phyloP scores from a whole-genome alignment of 2,797 vertebrate species.

The Chaetophractus vellerosus region DNA sequence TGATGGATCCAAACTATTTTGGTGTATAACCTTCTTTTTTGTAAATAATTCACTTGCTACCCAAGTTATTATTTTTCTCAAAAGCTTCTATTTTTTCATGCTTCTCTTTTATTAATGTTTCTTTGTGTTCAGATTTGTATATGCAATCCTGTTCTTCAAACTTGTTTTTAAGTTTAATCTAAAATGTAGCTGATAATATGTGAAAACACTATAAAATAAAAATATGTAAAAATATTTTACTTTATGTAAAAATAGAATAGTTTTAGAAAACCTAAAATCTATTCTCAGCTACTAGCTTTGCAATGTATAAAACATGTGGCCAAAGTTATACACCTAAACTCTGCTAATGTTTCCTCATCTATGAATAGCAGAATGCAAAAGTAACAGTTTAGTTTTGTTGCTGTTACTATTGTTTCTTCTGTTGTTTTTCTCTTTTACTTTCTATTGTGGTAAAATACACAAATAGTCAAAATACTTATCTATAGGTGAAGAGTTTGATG shows the following conservation, averaged over 20 bases:
- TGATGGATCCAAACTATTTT: not conserved
- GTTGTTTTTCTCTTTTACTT: not conserved
- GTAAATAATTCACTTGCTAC: not conserved
- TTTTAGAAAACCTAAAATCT: not conserved
- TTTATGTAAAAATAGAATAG: not conserved
- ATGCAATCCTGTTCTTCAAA: conserved; percentile 13
- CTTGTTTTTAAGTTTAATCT: conserved; percentile 30
- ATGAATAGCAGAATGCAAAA: not conserved
- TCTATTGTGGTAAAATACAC: not conserved
- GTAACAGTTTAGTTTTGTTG: not conserved
- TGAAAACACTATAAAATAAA: not conserved
- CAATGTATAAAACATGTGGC: not conserved
- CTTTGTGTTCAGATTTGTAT: conserved; percentile 55
- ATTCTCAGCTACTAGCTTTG: not conserved
- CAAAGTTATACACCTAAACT: not conserved
- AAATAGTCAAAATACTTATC: not conserved
- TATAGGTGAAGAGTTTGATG: not conserved
- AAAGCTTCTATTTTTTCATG: conserved; percentile 30
- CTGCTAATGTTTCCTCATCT: not conserved
- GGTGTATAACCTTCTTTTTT: not conserved
- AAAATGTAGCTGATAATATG: conserved; percentile 18
- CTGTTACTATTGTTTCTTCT: not conserved
- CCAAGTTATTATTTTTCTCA: conserved; percentile 35
- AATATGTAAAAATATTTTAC: not conserved
- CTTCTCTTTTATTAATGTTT: conserved; percentile 36